Evolutionary conservation across 2,888 invertebrate species (phyloP).

Genomic region (Latrodectus elegans): DNA sequence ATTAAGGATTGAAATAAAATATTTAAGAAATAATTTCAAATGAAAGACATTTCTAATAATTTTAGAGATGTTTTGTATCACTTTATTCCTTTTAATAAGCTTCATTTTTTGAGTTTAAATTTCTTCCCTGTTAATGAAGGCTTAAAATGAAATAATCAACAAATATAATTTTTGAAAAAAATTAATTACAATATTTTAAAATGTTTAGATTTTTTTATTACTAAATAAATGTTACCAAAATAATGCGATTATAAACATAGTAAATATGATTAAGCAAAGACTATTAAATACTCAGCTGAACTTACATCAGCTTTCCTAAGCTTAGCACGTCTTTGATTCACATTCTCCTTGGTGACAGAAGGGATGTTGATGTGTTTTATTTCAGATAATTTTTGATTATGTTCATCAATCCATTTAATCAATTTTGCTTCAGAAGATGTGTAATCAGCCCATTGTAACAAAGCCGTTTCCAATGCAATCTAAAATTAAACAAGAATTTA

Average conservation of each 20-base stretch:
- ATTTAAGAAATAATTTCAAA: no score
- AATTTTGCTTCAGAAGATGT: constrained; percentile 93
- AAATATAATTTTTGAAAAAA: no score
- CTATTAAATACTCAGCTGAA: neutral
- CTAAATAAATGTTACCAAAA: neutral
- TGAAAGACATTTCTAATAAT: no score
- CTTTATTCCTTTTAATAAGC: no score
- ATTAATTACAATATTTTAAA: neutral
- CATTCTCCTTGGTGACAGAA: constrained; percentile 74
- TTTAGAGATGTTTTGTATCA: no score
- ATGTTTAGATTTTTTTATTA: neutral
- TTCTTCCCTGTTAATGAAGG: no score
- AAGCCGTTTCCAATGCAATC: constrained; percentile 86
- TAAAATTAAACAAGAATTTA: neutral
- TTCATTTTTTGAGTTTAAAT: no score
- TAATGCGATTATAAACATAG: neutral
- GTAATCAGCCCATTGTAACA: constrained; percentile 96
- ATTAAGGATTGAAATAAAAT: no score
- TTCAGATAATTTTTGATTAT: constrained; percentile 84
- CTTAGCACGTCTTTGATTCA: constrained; percentile 91
- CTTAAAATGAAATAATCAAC: no score
- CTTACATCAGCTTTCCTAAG: constrained; percentile 86
- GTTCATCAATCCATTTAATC: constrained; percentile 94
- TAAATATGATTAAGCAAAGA: no score
- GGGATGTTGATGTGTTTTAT: constrained; percentile 51